phyloP scores from a whole-genome alignment of 2,113 vertebrate genomes.

The Amia ocellicauda region DNA sequence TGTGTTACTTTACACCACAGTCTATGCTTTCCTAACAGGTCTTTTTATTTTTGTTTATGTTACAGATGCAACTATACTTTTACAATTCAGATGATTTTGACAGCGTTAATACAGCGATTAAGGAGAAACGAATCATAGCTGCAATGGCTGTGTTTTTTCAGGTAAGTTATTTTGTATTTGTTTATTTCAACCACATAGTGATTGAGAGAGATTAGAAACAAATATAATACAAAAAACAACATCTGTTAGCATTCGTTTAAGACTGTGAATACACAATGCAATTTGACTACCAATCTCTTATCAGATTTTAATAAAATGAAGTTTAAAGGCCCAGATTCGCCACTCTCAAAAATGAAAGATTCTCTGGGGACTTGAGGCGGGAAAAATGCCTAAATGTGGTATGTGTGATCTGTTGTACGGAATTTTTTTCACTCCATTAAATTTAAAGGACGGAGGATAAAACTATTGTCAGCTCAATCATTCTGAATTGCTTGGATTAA shows the following conservation, averaged over 20 bases:
- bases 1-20: too few relatives aligned
- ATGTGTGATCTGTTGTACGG: background rate
- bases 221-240: too few relatives aligned
- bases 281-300: too few relatives aligned
- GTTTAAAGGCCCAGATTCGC: too few relatives aligned
- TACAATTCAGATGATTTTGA: constrained; percentile 96
- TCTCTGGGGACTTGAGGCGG: background rate
- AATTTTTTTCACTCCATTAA: constrained; percentile 12
- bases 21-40: background rate
- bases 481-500: constrained; percentile 41
- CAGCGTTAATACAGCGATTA: constrained; percentile 84
- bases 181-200: background rate
- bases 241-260: too few relatives aligned
- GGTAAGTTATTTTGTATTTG: constrained; percentile 62
- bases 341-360: too few relatives aligned
- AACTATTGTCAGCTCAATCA: constrained; percentile 29
- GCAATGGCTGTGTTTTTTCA: constrained; percentile 93
- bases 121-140: constrained; percentile 84
- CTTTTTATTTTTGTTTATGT: constrained; percentile 6
- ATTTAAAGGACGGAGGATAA: constrained; percentile 19
- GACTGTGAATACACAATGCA: too few relatives aligned
- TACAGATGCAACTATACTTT: constrained; percentile 98
- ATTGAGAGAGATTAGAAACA: too few relatives aligned
- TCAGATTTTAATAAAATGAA: too few relatives aligned
- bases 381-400: background rate